phyloP scores from a whole-genome alignment of 2,888 invertebrate genomes.

The Psylliodes chrysocephalus region DNA sequence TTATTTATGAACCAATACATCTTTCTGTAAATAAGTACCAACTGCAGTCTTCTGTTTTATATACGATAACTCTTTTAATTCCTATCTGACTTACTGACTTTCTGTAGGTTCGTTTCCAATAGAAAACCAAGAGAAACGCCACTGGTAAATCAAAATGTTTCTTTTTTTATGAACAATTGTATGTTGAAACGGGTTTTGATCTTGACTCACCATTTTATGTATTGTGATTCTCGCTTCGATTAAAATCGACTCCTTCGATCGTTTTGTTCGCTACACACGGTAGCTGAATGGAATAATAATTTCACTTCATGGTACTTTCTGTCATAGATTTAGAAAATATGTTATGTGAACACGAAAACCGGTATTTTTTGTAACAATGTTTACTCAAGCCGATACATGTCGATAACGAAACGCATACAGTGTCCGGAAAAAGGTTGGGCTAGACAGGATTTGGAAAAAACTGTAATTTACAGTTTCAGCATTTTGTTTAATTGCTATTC shows the following conservation, averaged over 20 bases:
- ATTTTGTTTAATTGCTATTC: too few species aligned
- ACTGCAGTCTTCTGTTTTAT: too few species aligned
- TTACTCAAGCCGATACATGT: neutral
- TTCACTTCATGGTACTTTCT: neutral
- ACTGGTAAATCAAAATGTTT: slow-evolving; percentile 20
- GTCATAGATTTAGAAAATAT: slow-evolving; percentile 4
- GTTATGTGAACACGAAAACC: neutral
- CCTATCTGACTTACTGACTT: too few species aligned
- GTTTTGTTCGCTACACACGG: slow-evolving; percentile 26
- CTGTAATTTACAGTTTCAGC: too few species aligned
- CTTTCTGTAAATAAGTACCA: too few species aligned
- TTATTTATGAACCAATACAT: too few species aligned
- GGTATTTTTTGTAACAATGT: neutral
- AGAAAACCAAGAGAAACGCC: neutral
- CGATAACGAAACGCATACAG: too few species aligned
- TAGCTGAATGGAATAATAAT: slow-evolving; percentile 19
- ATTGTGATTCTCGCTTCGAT: slow-evolving; percentile 35
- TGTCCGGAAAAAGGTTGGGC: too few species aligned
- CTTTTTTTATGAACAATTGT: slow-evolving; percentile 15
- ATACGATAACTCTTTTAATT: too few species aligned
- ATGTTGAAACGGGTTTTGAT: slow-evolving; percentile 31
- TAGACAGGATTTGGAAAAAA: too few species aligned
- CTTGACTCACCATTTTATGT: slow-evolving; percentile 32
- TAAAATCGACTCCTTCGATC: slow-evolving; percentile 31
- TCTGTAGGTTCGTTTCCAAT: too few species aligned